phyloP scores from a whole-genome alignment of 2,888 invertebrate species.

The Hanleya hanleyi region DNA sequence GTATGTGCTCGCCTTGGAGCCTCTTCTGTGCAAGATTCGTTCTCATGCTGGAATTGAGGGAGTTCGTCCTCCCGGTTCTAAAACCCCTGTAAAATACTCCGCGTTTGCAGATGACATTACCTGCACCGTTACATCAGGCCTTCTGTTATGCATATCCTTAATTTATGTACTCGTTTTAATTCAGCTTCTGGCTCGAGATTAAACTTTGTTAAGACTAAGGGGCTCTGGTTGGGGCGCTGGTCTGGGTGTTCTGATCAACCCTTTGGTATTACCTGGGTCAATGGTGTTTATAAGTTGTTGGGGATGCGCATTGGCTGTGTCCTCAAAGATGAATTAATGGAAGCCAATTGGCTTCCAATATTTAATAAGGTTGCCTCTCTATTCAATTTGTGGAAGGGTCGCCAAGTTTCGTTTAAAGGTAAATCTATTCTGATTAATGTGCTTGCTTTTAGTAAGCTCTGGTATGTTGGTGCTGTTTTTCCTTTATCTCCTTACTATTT shows the following conservation, averaged over 20 bases:
- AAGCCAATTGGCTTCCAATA: background rate
- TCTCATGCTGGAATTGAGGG: slow-evolving; percentile 14
- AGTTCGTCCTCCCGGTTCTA: slow-evolving; percentile 18
- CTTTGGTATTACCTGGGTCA: background rate
- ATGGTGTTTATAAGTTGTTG: background rate
- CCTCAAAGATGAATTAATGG: background rate
- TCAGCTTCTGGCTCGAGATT: slow-evolving; percentile 31
- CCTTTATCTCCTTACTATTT: background rate
- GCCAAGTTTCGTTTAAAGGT: background rate
- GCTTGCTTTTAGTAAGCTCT: too few species aligned
- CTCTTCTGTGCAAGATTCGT: background rate
- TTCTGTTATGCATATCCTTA: background rate
- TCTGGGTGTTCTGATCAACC: background rate
- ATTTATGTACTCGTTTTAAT: slow-evolving; percentile 11
- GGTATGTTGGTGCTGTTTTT: too few species aligned
- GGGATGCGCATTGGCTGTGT: background rate
- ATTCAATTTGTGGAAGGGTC: background rate
- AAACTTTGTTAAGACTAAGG: slow-evolving; percentile 33
- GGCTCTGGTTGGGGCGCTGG: slow-evolving; percentile 37
- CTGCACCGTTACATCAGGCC: background rate
- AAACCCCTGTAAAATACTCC: slow-evolving; percentile 8
- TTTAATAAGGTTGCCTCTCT: background rate
- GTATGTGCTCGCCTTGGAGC: background rate
- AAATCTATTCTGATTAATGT: background rate
- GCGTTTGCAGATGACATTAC: slow-evolving; percentile 23